Evolutionary conservation across 2,797 vertebrate species (phyloP).

Genomic region (Micropoecilia bifurca): DNA sequence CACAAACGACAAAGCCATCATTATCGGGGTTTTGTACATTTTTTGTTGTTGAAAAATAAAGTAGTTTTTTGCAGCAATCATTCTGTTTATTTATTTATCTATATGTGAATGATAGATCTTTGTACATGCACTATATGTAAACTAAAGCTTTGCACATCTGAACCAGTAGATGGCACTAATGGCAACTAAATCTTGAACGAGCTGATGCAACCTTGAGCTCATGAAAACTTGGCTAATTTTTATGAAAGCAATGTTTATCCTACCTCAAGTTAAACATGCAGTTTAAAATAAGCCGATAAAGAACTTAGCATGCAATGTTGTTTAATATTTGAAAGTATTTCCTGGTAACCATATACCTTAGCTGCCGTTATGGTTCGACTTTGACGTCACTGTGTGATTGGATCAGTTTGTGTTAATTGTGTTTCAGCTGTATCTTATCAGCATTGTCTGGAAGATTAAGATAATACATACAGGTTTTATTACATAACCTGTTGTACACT

Average conservation of each 20-base stretch:
- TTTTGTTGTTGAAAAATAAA: conserved; percentile 52
- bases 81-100: neutral
- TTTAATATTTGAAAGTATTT: neutral
- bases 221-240: neutral
- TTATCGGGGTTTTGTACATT: neutral
- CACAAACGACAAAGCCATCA: neutral
- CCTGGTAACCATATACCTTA: neutral
- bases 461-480: neutral
- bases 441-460: neutral
- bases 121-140: neutral
- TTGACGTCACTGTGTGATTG: neutral
- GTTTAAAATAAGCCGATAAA: neutral
- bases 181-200: neutral
- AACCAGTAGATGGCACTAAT: neutral
- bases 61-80: conserved; percentile 14
- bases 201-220: neutral
- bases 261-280: neutral
- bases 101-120: neutral
- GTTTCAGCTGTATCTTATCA: neutral
- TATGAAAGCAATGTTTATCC: neutral
- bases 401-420: neutral
- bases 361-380: neutral
- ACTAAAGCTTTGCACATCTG: neutral
- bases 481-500: neutral
- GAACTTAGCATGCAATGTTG: neutral